phyloP scores from a whole-genome alignment of 2,797 vertebrate species.

The Chromobotia macracanthus region DNA sequence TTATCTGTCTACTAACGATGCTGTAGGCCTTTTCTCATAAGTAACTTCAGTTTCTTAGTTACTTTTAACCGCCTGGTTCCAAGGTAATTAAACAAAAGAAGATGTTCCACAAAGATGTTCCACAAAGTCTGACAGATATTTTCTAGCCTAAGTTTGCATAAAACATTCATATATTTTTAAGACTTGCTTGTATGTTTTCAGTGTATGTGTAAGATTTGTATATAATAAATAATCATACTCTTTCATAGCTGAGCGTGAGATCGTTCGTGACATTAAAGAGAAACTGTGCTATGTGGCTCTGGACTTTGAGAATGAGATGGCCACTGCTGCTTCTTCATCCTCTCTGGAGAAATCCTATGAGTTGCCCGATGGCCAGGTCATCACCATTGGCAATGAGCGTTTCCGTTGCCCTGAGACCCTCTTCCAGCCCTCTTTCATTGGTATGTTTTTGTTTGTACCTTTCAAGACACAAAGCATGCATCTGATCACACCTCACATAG shows the following conservation, averaged over 20 bases:
- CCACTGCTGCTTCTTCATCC: conserved; percentile 81
- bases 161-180: too few species aligned
- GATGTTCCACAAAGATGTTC: neutral
- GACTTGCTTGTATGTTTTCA: neutral
- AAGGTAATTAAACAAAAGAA: too few species aligned
- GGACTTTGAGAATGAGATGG: conserved; percentile 85
- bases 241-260: conserved; percentile 79
- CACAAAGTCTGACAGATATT: neutral
- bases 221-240: neutral
- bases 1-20: too few species aligned
- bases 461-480: neutral
- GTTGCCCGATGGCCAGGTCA: conserved; percentile 94
- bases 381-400: conserved; percentile 96
- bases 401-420: conserved; percentile 96
- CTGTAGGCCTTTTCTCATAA: too few species aligned
- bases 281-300: conserved; percentile 82
- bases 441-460: conserved; percentile 67
- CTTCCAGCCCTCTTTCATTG: conserved; percentile 94
- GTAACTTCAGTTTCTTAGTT: too few species aligned
- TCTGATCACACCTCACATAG: neutral
- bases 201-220: neutral
- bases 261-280: conserved; percentile 84
- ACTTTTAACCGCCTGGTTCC: too few species aligned
- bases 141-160: too few species aligned
- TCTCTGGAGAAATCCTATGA: conserved; percentile 86